phyloP scores from a whole-genome alignment of 2,888 invertebrate genomes.

The Caenorhabditis auriculariae region DNA sequence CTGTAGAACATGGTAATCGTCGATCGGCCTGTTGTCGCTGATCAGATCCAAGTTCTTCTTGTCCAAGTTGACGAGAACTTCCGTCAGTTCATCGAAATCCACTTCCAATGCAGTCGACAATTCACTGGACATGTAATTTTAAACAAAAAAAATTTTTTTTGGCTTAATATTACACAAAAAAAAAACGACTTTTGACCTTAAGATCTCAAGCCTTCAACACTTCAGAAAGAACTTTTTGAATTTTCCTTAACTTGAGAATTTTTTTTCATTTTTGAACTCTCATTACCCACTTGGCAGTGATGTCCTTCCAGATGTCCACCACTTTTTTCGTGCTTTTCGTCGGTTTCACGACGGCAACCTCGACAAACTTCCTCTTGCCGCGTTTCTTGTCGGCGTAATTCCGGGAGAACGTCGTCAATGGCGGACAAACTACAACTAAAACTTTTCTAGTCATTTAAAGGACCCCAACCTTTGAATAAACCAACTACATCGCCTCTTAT shows the following conservation, averaged over 20 bases:
- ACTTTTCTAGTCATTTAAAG: too few species aligned
- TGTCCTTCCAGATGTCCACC: constrained; percentile 46
- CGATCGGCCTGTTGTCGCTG: constrained; percentile 27
- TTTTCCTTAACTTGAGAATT: background rate
- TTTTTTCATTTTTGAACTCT: background rate
- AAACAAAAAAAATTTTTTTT: background rate
- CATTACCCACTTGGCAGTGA: constrained; percentile 37
- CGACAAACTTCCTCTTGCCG: constrained; percentile 38
- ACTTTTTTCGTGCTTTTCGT: constrained; percentile 41
- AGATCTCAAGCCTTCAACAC: too few species aligned
- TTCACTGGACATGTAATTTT: constrained; percentile 25
- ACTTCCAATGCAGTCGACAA: constrained; percentile 33
- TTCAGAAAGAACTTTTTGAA: background rate
- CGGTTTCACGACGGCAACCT: constrained; percentile 45
- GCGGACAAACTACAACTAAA: too few species aligned
- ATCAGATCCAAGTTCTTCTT: constrained; percentile 30
- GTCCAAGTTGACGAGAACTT: constrained; percentile 35
- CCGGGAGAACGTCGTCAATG: too few species aligned
- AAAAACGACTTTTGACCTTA: too few species aligned
- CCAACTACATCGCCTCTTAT: too few species aligned
- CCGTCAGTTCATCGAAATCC: constrained; percentile 37
- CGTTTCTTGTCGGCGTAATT: too few species aligned
- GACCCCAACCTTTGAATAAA: too few species aligned
- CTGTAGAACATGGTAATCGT: constrained; percentile 27
- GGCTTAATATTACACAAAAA: too few species aligned